Conservation (phyloP, 1,140 invertebrate species). For the Carposina sasakii region DNA sequence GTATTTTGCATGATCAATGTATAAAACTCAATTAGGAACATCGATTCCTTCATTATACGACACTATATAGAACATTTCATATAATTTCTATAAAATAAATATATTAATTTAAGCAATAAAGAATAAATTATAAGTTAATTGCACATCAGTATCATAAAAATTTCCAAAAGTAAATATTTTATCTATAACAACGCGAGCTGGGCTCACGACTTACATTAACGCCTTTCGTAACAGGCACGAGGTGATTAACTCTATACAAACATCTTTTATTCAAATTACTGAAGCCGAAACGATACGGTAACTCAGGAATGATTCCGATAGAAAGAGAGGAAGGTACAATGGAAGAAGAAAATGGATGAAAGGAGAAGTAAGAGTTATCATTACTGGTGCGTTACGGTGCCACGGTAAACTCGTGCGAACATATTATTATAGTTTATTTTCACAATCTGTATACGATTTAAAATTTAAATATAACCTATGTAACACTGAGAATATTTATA, state of each 20-base stretch:
- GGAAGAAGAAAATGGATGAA: conserved; percentile 59
- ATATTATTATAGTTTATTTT: too few species aligned
- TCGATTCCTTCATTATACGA: conserved; percentile 54
- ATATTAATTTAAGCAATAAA: conserved; percentile 62
- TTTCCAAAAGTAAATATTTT: conserved; percentile 53
- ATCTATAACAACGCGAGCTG: conserved; percentile 42
- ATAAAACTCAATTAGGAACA: conserved; percentile 62
- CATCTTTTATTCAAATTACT: too few species aligned
- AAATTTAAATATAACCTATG: too few species aligned
- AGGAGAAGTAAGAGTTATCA: conserved; percentile 53
- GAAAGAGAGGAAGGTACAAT: conserved; percentile 39
- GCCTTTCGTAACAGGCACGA: conserved; percentile 39
- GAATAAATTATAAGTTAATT: conserved; percentile 67
- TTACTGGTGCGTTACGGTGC: conserved; percentile 25
- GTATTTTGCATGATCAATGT: too few species aligned
- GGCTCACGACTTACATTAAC: conserved; percentile 37
- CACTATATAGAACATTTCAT: conserved; percentile 45
- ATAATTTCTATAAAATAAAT: conserved; percentile 65
- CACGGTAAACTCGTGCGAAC: too few species aligned
- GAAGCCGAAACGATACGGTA: conserved; percentile 33
- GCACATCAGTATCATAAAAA: conserved; percentile 60
- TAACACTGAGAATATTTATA: too few species aligned
- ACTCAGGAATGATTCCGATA: conserved; percentile 62
- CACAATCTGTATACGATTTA: too few species aligned
- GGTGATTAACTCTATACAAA: conserved; percentile 37